Conservation (phyloP, 2,113 vertebrate genomes). For the Acrocephalus arundinaceus region DNA sequence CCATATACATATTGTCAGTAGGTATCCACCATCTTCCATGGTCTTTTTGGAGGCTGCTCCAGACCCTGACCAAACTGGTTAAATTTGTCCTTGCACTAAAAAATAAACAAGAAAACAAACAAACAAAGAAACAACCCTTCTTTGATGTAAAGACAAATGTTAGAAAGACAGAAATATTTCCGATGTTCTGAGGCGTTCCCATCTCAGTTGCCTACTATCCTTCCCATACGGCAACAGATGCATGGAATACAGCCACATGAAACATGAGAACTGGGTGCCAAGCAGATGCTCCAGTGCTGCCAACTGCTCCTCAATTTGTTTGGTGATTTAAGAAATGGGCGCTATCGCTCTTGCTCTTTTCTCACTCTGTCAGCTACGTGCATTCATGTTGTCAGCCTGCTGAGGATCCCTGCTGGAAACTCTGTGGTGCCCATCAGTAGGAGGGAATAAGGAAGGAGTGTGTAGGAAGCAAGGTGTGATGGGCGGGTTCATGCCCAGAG, state of each 20-base stretch:
- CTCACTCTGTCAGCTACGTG: accelerated
- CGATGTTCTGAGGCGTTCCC: accelerated
- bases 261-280: background rate
- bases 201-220: background rate
- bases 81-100: background rate
- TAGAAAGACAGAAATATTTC: background rate
- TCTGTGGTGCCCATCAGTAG: background rate
- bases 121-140: accelerated
- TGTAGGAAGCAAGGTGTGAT: accelerated
- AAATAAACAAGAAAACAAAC: background rate
- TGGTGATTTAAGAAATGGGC: background rate
- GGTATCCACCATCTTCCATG: background rate
- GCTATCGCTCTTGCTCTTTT: background rate
- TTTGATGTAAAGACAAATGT: background rate
- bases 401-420: background rate
- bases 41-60: background rate
- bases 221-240: accelerated
- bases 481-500: accelerated
- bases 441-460: background rate
- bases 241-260: accelerated
- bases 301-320: background rate
- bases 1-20: background rate
- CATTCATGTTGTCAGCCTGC: accelerated
- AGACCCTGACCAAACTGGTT: background rate
- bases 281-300: background rate